Evolutionary conservation across 1,140 invertebrate species (phyloP), one percentile per base, ranked within the genome.

Genomic region (Ceratina australensis): DNA sequence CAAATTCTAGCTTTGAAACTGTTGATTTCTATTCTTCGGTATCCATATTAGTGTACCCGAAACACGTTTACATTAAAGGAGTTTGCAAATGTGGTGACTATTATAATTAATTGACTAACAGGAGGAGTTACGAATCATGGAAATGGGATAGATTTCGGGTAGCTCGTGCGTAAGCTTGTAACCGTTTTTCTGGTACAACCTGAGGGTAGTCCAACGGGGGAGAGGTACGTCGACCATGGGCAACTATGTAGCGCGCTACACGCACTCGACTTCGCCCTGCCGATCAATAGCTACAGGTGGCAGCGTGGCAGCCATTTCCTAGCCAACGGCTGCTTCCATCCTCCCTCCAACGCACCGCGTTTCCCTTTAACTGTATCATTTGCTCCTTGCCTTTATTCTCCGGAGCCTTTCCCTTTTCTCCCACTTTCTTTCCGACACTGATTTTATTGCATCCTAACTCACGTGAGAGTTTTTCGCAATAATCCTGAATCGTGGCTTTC

Each of bases 201-300:
- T 28, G 59, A 76, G 24, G 13, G 28, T n/a, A 60, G 10, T 42
- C 75, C 49, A 28, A 66, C 57, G 54, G 76, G 50, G 73, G 60
- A 49, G 12, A 22, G 18, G 16, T 5, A 78, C 66, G 64, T 72
- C 72, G 83, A 85, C 68, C 24, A 71, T 42, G 22, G 87, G 83
- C 89, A 90, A 90, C 88, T 66, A 42, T 47, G 50, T 61, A 81
- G 74, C 66, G 69, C 52, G 49, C 69, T 84, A 78, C 69, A 72
- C 82, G 67, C 85, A 89, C 89, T 89, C 84, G 83, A 84, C 83
- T 87, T 91, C 86, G 86, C 83, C 86, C 88, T 89, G 82, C 90
- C 91, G 91, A 92, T 92, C 91, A 92, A 92, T 92, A 92, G 91
- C 91, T 92, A 92, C 92, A 92, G 91, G 92, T 92, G 91, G 91